Base-by-base conservation (phyloP, 2,797 vertebrate genomes). In the Arctocebus calabarensis region DNA sequence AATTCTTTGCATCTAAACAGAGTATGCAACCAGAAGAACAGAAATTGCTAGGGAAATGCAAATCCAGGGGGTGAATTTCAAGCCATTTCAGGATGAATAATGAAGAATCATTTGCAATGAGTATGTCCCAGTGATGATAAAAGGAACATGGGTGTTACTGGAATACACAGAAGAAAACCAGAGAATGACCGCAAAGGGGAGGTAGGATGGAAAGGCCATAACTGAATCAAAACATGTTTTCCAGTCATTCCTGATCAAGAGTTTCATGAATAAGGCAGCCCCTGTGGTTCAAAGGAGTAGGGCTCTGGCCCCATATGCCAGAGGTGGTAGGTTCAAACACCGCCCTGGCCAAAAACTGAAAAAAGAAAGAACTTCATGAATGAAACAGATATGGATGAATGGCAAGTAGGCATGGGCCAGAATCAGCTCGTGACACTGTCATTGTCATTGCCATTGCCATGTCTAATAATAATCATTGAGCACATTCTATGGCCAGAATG, bases 31-130 rank as follows among this genome's bases (percentile, higher is more conserved):
- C 17, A 89, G 59, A 94, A 84, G 29, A 73, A 79, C 14, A 84
- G 89, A 92, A 52, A 82, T 34, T 79, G 43, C 66, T 74, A 37
- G 48, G 32, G 37, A 88, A 94, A 61, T 45, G 34, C 59, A 85
- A 85, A 75, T 52, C 74, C 32, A 68, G 93, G 43, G 43, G 29
- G 59, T 40, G 43, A 82, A 62, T 16, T 23, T 62, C 43, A 57
- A 70, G 57, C 92, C 48, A 57, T 73, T 79, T 52, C 45, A 66
- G 25, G 45, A 48, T 73, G 71, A 84, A 48, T 34, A 62, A 40
- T 25, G 62, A 66, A 74, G 74, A 66, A 20, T 13, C 0, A 2
- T 91, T 59, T 27, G 40, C 55, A 40, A 12, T 2, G 40, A 43
- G 29, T 43, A 45, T 81, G n/a, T 61, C 81, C 74, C 45, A 77